Conservation (phyloP, 2,888 invertebrate genomes). For the Stenodema calcarata region DNA sequence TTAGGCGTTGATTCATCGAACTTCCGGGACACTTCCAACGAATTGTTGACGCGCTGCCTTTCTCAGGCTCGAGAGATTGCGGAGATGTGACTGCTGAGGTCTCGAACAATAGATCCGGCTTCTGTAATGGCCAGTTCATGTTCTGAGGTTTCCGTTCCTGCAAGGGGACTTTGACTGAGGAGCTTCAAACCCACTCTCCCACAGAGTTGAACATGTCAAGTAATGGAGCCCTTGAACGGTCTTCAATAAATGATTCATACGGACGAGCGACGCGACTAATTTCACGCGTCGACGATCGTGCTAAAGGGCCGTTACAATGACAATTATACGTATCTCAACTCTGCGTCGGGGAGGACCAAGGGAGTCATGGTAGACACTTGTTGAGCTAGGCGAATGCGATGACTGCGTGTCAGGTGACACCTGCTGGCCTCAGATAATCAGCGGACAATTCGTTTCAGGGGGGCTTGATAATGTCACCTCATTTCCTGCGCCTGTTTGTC, state of each 20-base stretch:
- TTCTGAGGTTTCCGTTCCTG: neutral
- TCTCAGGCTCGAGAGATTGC: too few species aligned
- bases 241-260: neutral
- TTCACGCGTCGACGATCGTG: neutral
- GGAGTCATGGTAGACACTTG: neutral
- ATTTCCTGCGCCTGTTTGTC: neutral
- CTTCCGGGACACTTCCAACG: too few species aligned
- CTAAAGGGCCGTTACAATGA: neutral
- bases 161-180: neutral
- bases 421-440: constrained; percentile 21
- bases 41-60: too few species aligned
- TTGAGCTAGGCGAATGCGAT: neutral
- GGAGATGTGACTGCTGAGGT: too few species aligned
- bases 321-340: neutral
- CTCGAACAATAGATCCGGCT: too few species aligned
- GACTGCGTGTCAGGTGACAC: constrained; percentile 1
- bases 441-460: constrained; percentile 14
- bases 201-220: neutral
- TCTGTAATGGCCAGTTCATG: neutral
- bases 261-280: neutral
- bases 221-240: neutral
- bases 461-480: neutral
- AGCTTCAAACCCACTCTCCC: neutral
- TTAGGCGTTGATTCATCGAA: too few species aligned
- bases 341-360: neutral